Percentiles rank a stretch among this genome's conserved stretches.
These are phyloP conservation scores for Dinothrombium tinctorium DNA, from an alignment of 1,140 invertebrate genomes.

Conservation along the genomic window DNA sequence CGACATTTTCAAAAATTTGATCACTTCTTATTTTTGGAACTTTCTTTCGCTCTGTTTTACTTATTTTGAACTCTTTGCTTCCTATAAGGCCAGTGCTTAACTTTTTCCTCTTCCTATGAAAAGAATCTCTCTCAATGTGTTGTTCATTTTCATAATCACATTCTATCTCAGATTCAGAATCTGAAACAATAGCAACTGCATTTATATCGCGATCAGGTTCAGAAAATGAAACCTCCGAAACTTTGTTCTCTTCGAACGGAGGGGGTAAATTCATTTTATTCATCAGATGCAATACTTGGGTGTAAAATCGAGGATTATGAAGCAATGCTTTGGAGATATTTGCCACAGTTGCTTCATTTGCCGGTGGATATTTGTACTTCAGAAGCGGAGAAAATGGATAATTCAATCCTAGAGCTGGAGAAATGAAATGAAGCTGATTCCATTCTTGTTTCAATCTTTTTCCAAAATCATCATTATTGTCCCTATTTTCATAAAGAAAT, in stretches of 20 bases:
- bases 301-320: conserved; percentile 53
- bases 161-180: background rate
- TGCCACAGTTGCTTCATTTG: conserved; percentile 39
- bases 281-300: conserved; percentile 71
- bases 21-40: background rate
- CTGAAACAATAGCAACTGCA: background rate
- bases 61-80: background rate
- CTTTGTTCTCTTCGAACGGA: conserved; percentile 35
- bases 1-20: background rate
- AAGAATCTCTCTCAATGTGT: background rate
- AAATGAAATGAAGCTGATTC: conserved; percentile 4
- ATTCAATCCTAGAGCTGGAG: conserved; percentile 17
- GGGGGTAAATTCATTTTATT: conserved; percentile 75
- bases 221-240: background rate
- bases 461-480: too few species aligned
- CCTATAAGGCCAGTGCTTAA: too few species aligned
- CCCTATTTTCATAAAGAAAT: too few species aligned
- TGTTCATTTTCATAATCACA: background rate
- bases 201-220: background rate
- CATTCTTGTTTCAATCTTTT: background rate
- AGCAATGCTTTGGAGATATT: conserved; percentile 52
- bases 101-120: background rate
- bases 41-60: background rate
- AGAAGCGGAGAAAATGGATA: conserved; percentile 21
- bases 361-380: conserved; percentile 32